A percentile compares a stretch with the other conserved stretches of the same genome.
These are phyloP conservation scores for Acanthornis magna DNA, from an alignment of 2,797 vertebrate genomes.

Conservation along the genomic window DNA sequence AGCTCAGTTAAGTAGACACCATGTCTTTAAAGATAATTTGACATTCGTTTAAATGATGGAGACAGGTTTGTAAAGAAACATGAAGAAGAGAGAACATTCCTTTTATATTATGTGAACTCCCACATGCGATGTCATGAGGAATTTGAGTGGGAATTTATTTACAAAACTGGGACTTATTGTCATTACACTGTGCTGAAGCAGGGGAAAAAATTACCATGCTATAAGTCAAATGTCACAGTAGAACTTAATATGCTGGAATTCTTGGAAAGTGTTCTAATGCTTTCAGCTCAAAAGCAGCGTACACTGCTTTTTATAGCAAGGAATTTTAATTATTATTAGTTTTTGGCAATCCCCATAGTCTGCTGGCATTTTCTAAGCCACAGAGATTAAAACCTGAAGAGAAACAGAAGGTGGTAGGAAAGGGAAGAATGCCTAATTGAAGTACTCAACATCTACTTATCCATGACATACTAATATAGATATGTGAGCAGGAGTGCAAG, in stretches of 20 bases:
- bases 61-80: background rate
- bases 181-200: constrained; percentile 25
- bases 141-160: constrained; percentile 80
- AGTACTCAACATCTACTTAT: background rate
- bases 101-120: constrained; percentile 69
- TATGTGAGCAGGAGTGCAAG: background rate
- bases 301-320: constrained; percentile 10
- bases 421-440: constrained; percentile 8
- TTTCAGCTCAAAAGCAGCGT: background rate
- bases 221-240: constrained; percentile 71
- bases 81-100: constrained; percentile 65
- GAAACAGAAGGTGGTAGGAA: constrained; percentile 25
- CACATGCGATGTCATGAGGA: constrained; percentile 64
- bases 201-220: constrained; percentile 46
- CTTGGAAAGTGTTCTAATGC: constrained; percentile 38
- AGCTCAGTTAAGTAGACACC: background rate
- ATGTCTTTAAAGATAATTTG: background rate
- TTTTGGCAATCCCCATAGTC: constrained; percentile 23
- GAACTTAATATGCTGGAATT: constrained; percentile 62
- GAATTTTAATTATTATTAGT: constrained; percentile 58
- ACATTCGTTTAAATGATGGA: background rate
- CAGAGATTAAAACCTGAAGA: constrained; percentile 45
- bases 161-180: constrained; percentile 51
- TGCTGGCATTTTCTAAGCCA: background rate
- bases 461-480: background rate